Base-by-base conservation (phyloP, 2,888 invertebrate species). In the Arenicola marina region DNA sequence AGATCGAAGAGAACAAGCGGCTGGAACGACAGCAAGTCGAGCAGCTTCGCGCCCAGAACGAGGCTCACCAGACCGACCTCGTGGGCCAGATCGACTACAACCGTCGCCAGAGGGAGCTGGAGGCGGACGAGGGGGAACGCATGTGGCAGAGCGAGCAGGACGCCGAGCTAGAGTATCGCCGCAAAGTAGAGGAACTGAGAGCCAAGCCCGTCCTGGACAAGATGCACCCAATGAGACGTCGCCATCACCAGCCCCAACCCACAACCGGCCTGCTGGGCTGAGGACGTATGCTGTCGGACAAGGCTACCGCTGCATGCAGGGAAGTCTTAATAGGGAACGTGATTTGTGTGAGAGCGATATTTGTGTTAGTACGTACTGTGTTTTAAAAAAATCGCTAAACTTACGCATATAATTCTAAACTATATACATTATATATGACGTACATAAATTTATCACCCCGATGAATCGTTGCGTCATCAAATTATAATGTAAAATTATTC, bases 61-160 rank as follows among this genome's bases (percentile, higher is more conserved):
- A 67, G 24, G 61, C 66, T 4, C 74, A 81, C 69, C 78, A 80
- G 71, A 59, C 63, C n/a, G 80, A 81, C 63, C 72, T 82, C 2
- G 56, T 73, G 21, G 73, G 75, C 28, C 82, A 82, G 73, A 82
- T 82, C 45, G 70, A 73, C 21, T 79, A 78, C 68, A 79, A 80
- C 60, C 67, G 68, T 29, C 68, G 69, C n/a, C 62, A 71, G 43
- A 65, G 72, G 2, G 70, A 74, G n/a, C 65, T 68, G 15, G 62
- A 65, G 31, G n/a, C 32, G 45, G 38, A 43, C 7, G 77, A 77
- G 55, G 71, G 73, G 32, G 70, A 72, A 45, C 68, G 75, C 1
- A 77, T 79, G 32, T 59, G 57, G 53, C 32, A 67, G 33, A 71
- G 73, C 46, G 75, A 75, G 31, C 72, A 76, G 70, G 78, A 78